These are phyloP conservation scores for Alfaro cultratus DNA, from an alignment of 2,797 vertebrate genomes.

Conservation along the genomic window DNA sequence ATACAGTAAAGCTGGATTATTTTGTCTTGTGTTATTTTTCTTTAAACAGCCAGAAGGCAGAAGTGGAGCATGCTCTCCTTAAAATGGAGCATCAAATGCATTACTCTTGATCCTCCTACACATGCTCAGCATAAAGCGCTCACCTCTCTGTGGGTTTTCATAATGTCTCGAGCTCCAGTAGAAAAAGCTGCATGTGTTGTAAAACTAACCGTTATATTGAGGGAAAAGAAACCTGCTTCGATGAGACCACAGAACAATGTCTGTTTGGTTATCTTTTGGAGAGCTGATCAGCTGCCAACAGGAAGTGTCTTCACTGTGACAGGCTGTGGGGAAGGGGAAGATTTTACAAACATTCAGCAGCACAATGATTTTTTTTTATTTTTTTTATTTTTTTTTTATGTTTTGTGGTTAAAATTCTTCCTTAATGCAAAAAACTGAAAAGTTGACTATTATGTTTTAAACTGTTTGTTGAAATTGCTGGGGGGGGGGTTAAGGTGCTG, in stretches of 20 bases:
- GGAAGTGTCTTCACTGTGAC: constrained; percentile 28
- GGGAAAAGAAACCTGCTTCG: neutral
- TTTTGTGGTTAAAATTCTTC: constrained; percentile 10
- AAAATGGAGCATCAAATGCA: neutral
- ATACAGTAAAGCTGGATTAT: neutral
- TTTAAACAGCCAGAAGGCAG: constrained; percentile 12
- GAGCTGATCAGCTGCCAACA: constrained; percentile 32
- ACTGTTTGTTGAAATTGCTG: neutral
- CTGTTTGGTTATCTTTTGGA: constrained; percentile 15
- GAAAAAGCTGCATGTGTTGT: constrained; percentile 7
- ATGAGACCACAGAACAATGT: constrained; percentile 13
- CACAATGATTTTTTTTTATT: neutral
- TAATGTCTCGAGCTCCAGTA: constrained; percentile 25
- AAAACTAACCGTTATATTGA: constrained; percentile 4
- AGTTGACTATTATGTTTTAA: neutral
- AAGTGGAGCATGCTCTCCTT: neutral
- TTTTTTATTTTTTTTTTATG: neutral
- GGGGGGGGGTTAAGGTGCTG: neutral
- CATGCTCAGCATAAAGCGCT: constrained; percentile 11
- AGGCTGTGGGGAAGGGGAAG: constrained; percentile 14
- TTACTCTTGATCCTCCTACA: constrained; percentile 26
- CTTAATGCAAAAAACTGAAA: neutral
- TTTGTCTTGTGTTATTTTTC: neutral
- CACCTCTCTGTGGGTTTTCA: neutral
- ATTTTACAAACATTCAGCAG: constrained; percentile 5